Evolutionary conservation across 2,888 invertebrate species (phyloP).

Genomic region (Augiades crinisus): DNA sequence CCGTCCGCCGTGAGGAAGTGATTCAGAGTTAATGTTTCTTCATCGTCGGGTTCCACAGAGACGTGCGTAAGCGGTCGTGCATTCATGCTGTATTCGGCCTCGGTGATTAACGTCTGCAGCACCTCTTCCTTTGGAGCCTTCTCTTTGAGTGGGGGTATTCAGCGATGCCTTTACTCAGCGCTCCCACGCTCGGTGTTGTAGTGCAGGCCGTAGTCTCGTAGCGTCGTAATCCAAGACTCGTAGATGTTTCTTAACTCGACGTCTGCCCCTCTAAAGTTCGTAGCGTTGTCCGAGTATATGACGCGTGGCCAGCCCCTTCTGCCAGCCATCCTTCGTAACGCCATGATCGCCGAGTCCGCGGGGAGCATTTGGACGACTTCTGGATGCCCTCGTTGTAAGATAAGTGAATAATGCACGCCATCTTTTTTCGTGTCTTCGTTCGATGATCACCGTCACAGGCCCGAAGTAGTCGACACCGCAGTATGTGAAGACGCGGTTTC

Average conservation of each 20-base stretch:
- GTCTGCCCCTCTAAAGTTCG: constrained; percentile 29
- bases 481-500: constrained; percentile 22
- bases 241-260: constrained; percentile 16
- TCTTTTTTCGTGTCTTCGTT: constrained; percentile 25
- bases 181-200: too few relatives aligned
- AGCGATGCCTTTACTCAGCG: constrained; percentile 24
- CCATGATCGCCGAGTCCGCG: constrained; percentile 10
- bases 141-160: constrained; percentile 6
- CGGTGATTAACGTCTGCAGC: constrained; percentile 23
- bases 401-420: constrained; percentile 30
- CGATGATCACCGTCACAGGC: constrained; percentile 25
- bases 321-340: constrained; percentile 28
- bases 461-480: constrained; percentile 32
- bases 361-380: constrained; percentile 22
- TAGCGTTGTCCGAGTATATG: constrained; percentile 32
- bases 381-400: neutral
- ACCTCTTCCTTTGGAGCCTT: constrained; percentile 24
- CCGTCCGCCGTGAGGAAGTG: constrained; percentile 24
- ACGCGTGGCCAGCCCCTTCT: constrained; percentile 31
- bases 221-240: neutral
- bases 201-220: too few relatives aligned
- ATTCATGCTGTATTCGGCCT: constrained; percentile 26
- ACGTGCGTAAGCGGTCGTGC: constrained; percentile 36
- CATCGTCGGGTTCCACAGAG: constrained; percentile 30
- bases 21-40: constrained; percentile 35